A percentile compares a stretch with the other conserved stretches of the same genome.
Evolutionary conservation across 2,113 vertebrate species (phyloP).

Genomic region (Morphnarchus princeps): DNA sequence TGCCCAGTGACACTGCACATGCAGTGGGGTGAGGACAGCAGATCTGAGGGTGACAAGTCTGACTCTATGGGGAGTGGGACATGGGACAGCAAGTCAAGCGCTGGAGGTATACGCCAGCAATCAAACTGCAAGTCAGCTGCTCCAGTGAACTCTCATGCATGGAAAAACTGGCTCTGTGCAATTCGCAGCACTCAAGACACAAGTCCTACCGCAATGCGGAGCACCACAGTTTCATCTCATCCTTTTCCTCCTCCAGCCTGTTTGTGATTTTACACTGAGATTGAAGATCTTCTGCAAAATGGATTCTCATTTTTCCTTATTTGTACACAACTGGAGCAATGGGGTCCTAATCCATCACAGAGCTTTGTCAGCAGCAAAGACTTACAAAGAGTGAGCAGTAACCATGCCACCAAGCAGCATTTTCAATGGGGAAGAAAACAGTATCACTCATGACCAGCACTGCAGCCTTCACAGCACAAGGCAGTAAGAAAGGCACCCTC

Average conservation of each 20-base stretch:
- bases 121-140: neutral
- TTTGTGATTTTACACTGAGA: neutral
- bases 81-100: neutral
- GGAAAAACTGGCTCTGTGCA: neutral
- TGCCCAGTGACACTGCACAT: neutral
- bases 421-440: neutral
- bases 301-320: neutral
- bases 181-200: neutral
- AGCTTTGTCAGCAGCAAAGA: neutral
- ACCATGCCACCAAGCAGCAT: too few species aligned
- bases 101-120: neutral
- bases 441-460: too few species aligned
- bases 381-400: neutral
- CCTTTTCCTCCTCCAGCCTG: neutral
- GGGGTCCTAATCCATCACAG: neutral
- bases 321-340: neutral
- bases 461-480: neutral
- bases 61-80: neutral
- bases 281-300: neutral
- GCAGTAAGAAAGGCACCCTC: neutral
- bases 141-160: neutral
- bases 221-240: neutral
- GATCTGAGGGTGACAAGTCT: neutral
- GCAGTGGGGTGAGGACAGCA: neutral
- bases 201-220: neutral